phyloP scores from a whole-genome alignment of 2,888 invertebrate genomes.

The Ceramica pisi region DNA sequence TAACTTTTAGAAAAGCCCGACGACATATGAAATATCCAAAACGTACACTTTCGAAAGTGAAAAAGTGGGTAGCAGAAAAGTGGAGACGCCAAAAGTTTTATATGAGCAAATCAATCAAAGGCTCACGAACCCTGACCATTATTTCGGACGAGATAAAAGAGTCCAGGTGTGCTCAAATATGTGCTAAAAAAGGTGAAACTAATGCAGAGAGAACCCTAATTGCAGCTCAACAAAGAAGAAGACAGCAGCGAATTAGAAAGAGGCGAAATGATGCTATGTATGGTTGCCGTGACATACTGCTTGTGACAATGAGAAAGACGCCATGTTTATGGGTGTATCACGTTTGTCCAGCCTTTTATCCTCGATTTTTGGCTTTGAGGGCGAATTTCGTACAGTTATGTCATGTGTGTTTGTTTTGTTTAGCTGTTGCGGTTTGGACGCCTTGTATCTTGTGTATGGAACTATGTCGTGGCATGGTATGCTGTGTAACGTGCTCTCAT shows the following conservation, averaged over 20 bases:
- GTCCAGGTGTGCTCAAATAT: constrained; percentile 63
- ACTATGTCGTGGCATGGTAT: constrained; percentile 70
- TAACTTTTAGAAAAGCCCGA: constrained; percentile 63
- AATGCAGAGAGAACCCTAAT: constrained; percentile 61
- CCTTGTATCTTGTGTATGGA: constrained; percentile 78
- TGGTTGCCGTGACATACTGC: constrained; percentile 72
- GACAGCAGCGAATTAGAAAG: constrained; percentile 67
- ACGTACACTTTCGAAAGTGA: constrained; percentile 61
- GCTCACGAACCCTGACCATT: constrained; percentile 70
- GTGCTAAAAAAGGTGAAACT: constrained; percentile 71
- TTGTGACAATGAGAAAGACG: constrained; percentile 74
- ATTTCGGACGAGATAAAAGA: constrained; percentile 71
- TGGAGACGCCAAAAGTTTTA: constrained; percentile 70
- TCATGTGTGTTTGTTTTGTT: constrained; percentile 70
- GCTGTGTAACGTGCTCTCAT: constrained; percentile 73
- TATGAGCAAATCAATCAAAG: constrained; percentile 67
- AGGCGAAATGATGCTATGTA: constrained; percentile 68
- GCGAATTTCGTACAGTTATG: constrained; percentile 66
- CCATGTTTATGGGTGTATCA: constrained; percentile 81
- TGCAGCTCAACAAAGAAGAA: constrained; percentile 54
- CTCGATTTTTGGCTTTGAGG: constrained; percentile 74
- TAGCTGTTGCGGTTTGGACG: constrained; percentile 76
- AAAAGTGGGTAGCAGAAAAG: constrained; percentile 52
- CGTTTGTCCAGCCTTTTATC: constrained; percentile 78
- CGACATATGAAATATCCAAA: constrained; percentile 64